Percentiles rank a stretch among this genome's conserved stretches.
phyloP scores from a whole-genome alignment of 2,113 vertebrate genomes.

The Sinocyclocheilus anophthalmus region DNA sequence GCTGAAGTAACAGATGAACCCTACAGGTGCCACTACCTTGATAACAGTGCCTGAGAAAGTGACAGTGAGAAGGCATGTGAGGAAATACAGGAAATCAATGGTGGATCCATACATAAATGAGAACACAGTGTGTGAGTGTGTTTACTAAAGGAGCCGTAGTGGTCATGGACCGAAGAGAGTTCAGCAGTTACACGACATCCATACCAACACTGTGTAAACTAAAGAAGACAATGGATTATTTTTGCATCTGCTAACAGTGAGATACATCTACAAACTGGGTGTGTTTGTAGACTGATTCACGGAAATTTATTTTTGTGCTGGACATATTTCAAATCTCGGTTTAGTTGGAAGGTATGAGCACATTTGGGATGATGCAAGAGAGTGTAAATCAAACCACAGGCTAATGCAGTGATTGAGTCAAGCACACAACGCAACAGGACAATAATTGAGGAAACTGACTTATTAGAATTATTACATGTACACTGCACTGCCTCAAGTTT shows the following conservation, averaged over 20 bases:
- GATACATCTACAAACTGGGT: not conserved
- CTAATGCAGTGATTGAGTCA: not conserved
- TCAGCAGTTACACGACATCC: conserved; percentile 22
- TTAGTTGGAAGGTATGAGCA: not conserved
- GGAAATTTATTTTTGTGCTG: conserved; percentile 4
- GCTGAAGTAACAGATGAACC: conserved; percentile 16
- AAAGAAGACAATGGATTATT: conserved; percentile 13
- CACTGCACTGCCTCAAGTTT: not conserved
- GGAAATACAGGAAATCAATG: conserved; percentile 48
- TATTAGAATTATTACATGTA: not conserved
- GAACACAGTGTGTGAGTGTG: conserved; percentile 30
- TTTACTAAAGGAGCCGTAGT: conserved; percentile 45
- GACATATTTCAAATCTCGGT: conserved; percentile 22
- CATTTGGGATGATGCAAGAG: conserved; percentile 23
- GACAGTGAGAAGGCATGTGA: conserved; percentile 25
- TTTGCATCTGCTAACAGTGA: conserved; percentile 5
- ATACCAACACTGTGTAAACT: conserved; percentile 34
- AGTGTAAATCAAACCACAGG: conserved; percentile 32
- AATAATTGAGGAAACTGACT: not conserved
- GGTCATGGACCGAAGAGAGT: conserved; percentile 31
- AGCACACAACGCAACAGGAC: not conserved
- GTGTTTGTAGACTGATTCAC: conserved; percentile 4
- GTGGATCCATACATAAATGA: conserved; percentile 53
- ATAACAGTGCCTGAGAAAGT: conserved; percentile 20
- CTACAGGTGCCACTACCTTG: conserved; percentile 38